Evolutionary conservation across 2,888 invertebrate species (phyloP).

Genomic region (Hirtodrosophila histrioides): DNA sequence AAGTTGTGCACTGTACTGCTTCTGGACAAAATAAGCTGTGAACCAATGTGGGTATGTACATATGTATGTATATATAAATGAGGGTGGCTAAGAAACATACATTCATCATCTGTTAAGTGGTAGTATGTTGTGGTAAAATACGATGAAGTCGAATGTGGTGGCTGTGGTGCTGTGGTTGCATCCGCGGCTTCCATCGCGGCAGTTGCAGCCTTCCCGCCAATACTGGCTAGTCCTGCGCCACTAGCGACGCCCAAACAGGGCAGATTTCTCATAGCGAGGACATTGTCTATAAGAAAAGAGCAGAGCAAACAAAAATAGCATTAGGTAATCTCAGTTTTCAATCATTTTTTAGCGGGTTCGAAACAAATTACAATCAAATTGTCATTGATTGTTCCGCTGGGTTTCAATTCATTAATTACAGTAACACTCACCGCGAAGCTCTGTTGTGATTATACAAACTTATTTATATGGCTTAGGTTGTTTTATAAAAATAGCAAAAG

Average conservation of each 20-base stretch:
- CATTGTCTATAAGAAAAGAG: constrained; percentile 83
- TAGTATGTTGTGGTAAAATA: constrained; percentile 84
- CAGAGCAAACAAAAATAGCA: constrained; percentile 49
- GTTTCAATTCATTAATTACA: too few species aligned
- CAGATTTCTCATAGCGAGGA: constrained; percentile 83
- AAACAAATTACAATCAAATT: too few species aligned
- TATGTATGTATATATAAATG: neutral
- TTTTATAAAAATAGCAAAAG: too few species aligned
- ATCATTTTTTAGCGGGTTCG: too few species aligned
- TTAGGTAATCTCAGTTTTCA: too few species aligned
- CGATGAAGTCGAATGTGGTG: constrained; percentile 81
- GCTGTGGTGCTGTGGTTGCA: constrained; percentile 72
- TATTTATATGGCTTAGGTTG: too few species aligned
- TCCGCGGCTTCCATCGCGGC: constrained; percentile 79
- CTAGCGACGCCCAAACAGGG: constrained; percentile 80
- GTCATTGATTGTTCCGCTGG: too few species aligned
- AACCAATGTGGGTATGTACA: neutral
- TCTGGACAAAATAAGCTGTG: too few species aligned
- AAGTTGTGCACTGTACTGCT: too few species aligned
- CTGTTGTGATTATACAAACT: too few species aligned
- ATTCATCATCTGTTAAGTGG: constrained; percentile 84
- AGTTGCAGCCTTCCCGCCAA: constrained; percentile 59
- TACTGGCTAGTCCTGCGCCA: constrained; percentile 62
- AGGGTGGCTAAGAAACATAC: constrained; percentile 73
- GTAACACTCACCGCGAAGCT: too few species aligned